Evolutionary conservation across 2,113 vertebrate species (phyloP).

Genomic region (Tupaia tana): DNA sequence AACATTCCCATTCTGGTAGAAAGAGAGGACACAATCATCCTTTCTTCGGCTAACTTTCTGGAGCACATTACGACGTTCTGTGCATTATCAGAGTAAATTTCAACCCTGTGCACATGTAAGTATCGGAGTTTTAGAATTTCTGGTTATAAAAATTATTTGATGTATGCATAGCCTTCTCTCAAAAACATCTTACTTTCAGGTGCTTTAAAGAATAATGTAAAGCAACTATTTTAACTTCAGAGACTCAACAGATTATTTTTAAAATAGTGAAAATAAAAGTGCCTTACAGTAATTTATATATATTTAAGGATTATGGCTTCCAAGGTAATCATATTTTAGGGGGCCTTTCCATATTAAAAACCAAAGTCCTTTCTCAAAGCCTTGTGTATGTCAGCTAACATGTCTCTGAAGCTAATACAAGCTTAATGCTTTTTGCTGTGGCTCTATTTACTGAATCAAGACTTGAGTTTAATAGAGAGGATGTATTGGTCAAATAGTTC

Average conservation of each 20-base stretch:
- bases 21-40: conserved; percentile 37
- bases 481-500: not conserved
- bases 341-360: not conserved
- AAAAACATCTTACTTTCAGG: conserved; percentile 6
- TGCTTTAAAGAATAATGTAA: not conserved
- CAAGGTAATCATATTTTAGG: not conserved
- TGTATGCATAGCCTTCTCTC: not conserved
- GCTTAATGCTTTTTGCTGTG: not conserved
- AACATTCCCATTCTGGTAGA: conserved; percentile 49
- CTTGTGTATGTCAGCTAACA: not conserved
- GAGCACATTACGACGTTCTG: conserved; percentile 12
- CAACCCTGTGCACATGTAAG: not conserved
- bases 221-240: not conserved
- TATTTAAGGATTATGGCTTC: conserved; percentile 21
- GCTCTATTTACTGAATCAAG: not conserved
- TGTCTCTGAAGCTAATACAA: not conserved
- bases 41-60: conserved; percentile 52
- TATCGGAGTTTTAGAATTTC: not conserved
- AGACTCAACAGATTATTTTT: conserved; percentile 30
- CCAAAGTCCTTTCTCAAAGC: conserved; percentile 3
- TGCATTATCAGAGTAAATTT: conserved; percentile 6
- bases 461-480: not conserved
- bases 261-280: conserved; percentile 29
- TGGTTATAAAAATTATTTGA: conserved; percentile 11
- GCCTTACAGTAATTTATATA: not conserved